phyloP scores from a whole-genome alignment of 2,113 vertebrate species.

The Lophotis ruficrista region DNA sequence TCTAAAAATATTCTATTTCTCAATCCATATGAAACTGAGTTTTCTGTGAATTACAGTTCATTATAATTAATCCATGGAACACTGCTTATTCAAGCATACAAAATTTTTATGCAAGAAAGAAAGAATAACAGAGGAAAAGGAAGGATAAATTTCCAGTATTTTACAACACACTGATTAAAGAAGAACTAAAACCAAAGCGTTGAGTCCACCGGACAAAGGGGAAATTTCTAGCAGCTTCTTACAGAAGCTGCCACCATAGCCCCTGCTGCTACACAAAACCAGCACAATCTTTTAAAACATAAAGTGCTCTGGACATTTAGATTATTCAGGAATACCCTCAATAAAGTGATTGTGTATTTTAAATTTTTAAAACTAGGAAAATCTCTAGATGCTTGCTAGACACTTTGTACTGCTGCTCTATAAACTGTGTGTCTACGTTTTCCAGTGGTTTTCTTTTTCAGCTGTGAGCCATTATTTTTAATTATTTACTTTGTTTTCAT shows the following conservation, averaged over 20 bases:
- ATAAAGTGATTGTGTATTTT: neutral
- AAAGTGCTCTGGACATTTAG: neutral
- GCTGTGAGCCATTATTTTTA: neutral
- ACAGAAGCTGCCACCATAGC: too few relatives aligned
- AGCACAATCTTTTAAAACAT: neutral
- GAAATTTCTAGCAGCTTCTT: too few relatives aligned
- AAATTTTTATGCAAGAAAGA: neutral
- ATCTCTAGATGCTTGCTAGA: neutral
- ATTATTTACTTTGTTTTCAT: neutral
- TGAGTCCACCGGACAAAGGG: too few relatives aligned
- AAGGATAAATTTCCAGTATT: neutral
- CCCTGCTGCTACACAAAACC: too few relatives aligned
- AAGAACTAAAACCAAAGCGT: neutral
- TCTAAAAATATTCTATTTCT: neutral
- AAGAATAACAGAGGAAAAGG: neutral
- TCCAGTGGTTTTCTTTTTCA: neutral
- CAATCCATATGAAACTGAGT: neutral
- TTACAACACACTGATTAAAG: neutral
- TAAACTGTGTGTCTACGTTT: neutral
- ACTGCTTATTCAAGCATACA: neutral
- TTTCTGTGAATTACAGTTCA: neutral
- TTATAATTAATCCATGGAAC: neutral
- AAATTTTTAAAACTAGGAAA: neutral
- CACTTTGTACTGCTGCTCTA: neutral
- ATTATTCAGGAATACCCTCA: neutral